These are phyloP conservation scores for Chlorodrepanis virens DNA, from an alignment of 2,113 vertebrate genomes.

Conservation along the genomic window DNA sequence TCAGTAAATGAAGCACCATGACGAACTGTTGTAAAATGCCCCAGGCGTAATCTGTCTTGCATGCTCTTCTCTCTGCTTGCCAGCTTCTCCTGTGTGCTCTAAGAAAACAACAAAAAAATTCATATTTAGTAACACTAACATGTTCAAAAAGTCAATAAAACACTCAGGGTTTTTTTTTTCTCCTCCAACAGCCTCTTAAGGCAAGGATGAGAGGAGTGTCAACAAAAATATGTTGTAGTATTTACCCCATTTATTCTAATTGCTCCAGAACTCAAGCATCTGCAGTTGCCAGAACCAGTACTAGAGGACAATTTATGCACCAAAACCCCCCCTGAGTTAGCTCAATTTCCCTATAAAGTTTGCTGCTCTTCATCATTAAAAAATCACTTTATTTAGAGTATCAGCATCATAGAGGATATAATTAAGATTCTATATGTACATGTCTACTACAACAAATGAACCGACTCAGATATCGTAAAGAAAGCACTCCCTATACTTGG, in stretches of 20 bases:
- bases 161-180: background rate
- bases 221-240: background rate
- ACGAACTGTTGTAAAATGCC: slow-evolving; percentile 98
- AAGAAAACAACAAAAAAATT: slow-evolving; percentile 22
- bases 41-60: slow-evolving; percentile 97
- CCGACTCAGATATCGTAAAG: background rate
- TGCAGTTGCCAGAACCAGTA: background rate
- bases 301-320: background rate
- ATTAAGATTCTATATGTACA: background rate
- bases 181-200: background rate
- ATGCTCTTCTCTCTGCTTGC: slow-evolving; percentile 99
- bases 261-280: background rate
- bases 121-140: background rate
- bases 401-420: background rate
- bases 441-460: background rate
- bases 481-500: background rate
- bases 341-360: background rate
- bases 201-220: background rate
- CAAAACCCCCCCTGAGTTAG: background rate
- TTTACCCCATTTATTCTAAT: background rate
- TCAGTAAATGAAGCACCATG: slow-evolving; percentile 99
- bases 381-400: background rate
- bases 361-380: background rate
- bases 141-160: background rate
- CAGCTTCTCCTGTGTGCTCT: slow-evolving; percentile 98